Evolutionary conservation across 2,113 vertebrate species (phyloP).

Genomic region (Austrofundulus limnaeus): DNA sequence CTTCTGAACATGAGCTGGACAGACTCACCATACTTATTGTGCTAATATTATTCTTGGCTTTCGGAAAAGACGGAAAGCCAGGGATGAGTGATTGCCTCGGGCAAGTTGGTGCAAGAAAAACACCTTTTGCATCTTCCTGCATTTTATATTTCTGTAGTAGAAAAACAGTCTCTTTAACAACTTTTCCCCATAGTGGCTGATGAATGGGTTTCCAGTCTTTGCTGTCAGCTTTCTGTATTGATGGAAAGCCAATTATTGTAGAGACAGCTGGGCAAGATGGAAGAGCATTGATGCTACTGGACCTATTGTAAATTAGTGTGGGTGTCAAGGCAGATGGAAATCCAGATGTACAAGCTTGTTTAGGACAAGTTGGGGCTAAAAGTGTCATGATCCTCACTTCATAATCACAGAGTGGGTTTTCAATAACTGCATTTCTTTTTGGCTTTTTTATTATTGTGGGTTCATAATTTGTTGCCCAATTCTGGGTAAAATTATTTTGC

Average conservation of each 20-base stretch:
- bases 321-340: constrained; percentile 35
- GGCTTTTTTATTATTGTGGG: neutral
- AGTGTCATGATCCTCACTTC: constrained; percentile 37
- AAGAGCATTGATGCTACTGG: constrained; percentile 20
- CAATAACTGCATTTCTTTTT: neutral
- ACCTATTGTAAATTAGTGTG: neutral
- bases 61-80: constrained; percentile 50
- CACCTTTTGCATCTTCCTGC: constrained; percentile 22
- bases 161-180: neutral
- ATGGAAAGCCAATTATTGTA: constrained; percentile 52
- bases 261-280: constrained; percentile 36
- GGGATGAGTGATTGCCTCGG: constrained; percentile 37
- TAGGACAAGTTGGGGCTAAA: constrained; percentile 41
- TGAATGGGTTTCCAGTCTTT: constrained; percentile 39
- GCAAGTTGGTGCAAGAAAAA: constrained; percentile 50
- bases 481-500: constrained; percentile 10
- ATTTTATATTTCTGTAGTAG: neutral
- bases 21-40: constrained; percentile 44
- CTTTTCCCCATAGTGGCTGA: constrained; percentile 31
- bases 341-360: constrained; percentile 27
- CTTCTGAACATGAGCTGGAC: constrained; percentile 21
- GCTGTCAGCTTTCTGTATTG: constrained; percentile 34
- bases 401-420: constrained; percentile 29
- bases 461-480: constrained; percentile 24
- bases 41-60: constrained; percentile 10